Evolutionary conservation across 1,140 invertebrate species (phyloP), one percentile per base, ranked within the genome.

Genomic region (Apis florea): DNA sequence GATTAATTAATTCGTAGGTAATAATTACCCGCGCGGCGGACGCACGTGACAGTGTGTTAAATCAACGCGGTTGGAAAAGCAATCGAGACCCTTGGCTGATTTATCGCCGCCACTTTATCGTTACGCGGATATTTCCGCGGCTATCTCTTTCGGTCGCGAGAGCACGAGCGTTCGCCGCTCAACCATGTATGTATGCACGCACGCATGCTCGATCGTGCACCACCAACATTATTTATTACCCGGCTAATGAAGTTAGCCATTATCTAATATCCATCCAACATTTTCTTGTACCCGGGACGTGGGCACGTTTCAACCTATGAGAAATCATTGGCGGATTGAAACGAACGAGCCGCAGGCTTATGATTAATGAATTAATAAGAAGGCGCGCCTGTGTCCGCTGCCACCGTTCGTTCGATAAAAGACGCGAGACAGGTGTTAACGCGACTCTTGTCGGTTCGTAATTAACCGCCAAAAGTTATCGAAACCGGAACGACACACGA

Each of bases 301-400:
- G 58, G 51, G 54, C 19, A 31, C 69, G 51, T 49, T 47, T 31
- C 13, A 12, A n/a, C 54, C 56, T 19, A 47, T 72, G 61, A 85
- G 85, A 85, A 81, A 83, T 53, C 80, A 66, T 63, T 68, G 58
- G 68, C 61, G 71, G 56, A 79, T 85, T 72, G 69, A 61, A 79
- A 75, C 67, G 74, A 54, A 73, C 31, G 66, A 31, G 83, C 67
- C 77, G 71, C 31, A 69, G 64, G 47, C 58, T 79, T 83, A 86
- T 86, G 85, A 86, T 86, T 86, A 86, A 86, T 86, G 85, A 83
- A 83, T 83, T 79, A 86, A 86, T 85, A 83, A 86, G 79, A 81
- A 86, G 58, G 49, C 54, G 71, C 75, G 54, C 68, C 51, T 19
- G 19, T 51, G 79, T 82, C 47, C 47, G 85, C 64, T 76, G 58